phyloP scores from a whole-genome alignment of 2,888 invertebrate species.

The Myathropa florea region DNA sequence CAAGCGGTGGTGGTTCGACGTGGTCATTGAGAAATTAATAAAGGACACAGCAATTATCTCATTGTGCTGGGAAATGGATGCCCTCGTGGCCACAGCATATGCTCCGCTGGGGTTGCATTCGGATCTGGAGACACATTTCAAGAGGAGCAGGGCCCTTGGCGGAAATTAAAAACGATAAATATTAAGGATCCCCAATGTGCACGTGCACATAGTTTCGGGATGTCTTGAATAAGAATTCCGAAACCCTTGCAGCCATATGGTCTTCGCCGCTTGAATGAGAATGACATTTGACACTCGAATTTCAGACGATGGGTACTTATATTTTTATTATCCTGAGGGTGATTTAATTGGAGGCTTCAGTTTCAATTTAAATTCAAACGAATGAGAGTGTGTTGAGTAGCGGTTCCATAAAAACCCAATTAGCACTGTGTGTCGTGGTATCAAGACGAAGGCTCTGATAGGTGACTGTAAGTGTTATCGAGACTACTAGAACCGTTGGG shows the following conservation, averaged over 20 bases:
- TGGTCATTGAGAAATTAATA: slow-evolving; percentile 61
- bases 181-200: background rate
- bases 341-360: background rate
- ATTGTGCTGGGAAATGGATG: background rate
- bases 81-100: slow-evolving; percentile 14
- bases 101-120: background rate
- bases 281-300: background rate
- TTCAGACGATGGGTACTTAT: background rate
- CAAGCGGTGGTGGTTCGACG: slow-evolving; percentile 39
- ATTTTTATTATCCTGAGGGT: background rate
- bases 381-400: too few species aligned
- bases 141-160: background rate
- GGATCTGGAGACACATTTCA: background rate
- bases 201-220: background rate
- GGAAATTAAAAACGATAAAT: background rate
- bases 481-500: too few species aligned
- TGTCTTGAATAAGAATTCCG: background rate
- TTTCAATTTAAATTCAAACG: too few species aligned
- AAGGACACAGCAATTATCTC: slow-evolving; percentile 53
- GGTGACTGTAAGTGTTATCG: too few species aligned
- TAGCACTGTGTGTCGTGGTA: too few species aligned
- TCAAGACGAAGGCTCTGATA: too few species aligned
- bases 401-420: too few species aligned
- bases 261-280: background rate
- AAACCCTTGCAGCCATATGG: background rate